Base-by-base conservation (phyloP, 2,797 vertebrate genomes). In the Gouania willdenowi region DNA sequence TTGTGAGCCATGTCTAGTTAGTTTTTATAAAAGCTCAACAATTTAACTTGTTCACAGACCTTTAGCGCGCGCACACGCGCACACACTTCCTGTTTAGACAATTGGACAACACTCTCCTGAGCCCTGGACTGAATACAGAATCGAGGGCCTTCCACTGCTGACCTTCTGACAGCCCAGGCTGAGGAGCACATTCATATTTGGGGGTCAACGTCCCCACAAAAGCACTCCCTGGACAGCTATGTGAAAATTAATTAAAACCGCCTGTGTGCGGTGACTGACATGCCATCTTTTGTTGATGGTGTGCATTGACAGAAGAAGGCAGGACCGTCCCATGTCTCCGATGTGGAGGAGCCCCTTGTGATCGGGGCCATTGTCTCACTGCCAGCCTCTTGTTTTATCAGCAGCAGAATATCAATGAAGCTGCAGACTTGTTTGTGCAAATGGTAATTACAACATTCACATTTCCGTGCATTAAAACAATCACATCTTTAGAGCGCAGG, bases 161-260 rank as follows among this genome's bases (percentile, higher is more conserved):
- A 89, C 85, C 83, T 78, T 59, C 62, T 83, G 81, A 82, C 78
- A 82, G 77, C 53, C 62, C 26, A 46, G 64, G 73, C 71, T 41
- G 64, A 59, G 70, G 60, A 78, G 77, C 47, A 38, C 39, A 53
- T 61, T 61, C 58, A 68, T 75, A 86, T 79, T 71, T 61, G 68
- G 53, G 77, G 89, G 87, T 89, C 87, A 87, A 80, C 37, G 53
- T 84, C 41, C 52, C 79, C 74, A 67, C 83, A 74, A 86, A 51
- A 87, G 86, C 73, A 78, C 82, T 79, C 76, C 9, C 24, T 91
- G 91, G 92, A 94, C 85, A 88, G 87, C 85, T 67, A 89, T 91
- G 87, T 94, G 92, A 92, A 96, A 98, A 98, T 98, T 96, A 97
- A 98, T 99, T 98, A 97, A 97, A 96, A 94, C 91, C 89, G 86